Evolutionary conservation across 2,888 invertebrate species (phyloP), one percentile per base, ranked within the genome.

Genomic region (Pseudococcus jackbeardsleyi): DNA sequence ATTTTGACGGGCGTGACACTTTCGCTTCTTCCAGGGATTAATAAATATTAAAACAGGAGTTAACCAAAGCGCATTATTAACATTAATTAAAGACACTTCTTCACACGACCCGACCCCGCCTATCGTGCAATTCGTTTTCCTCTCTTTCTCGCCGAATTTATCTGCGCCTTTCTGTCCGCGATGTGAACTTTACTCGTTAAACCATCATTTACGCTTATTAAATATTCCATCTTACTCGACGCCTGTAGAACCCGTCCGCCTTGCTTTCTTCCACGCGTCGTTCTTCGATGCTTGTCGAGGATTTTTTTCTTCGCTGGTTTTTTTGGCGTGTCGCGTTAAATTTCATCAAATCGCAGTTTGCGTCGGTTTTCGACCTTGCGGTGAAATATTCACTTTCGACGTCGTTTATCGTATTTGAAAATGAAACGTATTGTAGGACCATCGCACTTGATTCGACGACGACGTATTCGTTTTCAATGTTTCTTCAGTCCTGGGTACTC

Each of bases 31-130:
- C 88, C 48, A 84, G 88, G 88, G 88, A 88, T 88, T 88, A 88
- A 88, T 88, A 88, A 88, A 88, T 88, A 88, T 88, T 88, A 88
- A 88, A 88, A 88, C 88, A 64, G 84, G 85, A 88, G 84, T 88
- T 84, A 68, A 88, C 72, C 88, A 68, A 88, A 88, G 88, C 88
- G 88, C 88, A 88, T 88, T 88, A 88, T 88, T 82, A 88, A 88
- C 88, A 84, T 88, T 84, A 84, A 88, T 84, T 88, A 88, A 88
- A 84, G 84, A 88, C 88, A 84, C 87, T 72, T 87, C 72, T 87
- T 77, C 87, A 33, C 77, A 59, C 54, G 85, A 85, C 77, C 33
- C 42, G 77, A 77, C 87, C 87, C 87, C 50, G 48, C 77, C 50
- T 77, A 48, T 87, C 50, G 77, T 46, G 33, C 48, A 26, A 48